These are phyloP conservation scores for Ips nitidus DNA, from an alignment of 1,140 invertebrate genomes.

Conservation along the genomic window DNA sequence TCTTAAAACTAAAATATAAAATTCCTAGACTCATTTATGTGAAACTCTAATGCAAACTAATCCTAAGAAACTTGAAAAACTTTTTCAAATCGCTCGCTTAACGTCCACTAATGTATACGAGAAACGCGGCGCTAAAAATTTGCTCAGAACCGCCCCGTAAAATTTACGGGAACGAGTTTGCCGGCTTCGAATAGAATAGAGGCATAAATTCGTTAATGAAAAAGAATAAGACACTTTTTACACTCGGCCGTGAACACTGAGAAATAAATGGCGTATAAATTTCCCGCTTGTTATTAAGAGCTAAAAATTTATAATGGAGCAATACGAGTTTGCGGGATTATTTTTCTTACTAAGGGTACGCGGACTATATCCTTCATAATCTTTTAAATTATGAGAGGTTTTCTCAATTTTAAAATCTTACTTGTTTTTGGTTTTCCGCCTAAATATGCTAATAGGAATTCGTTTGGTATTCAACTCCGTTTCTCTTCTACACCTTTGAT, in stretches of 20 bases:
- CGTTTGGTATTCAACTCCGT: too few species aligned
- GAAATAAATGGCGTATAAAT: conserved; percentile 34
- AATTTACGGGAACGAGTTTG: neutral
- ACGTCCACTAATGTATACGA: too few species aligned
- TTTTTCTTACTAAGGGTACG: conserved; percentile 7
- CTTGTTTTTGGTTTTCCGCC: too few species aligned
- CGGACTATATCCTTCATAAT: conserved; percentile 7
- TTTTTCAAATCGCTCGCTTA: too few species aligned
- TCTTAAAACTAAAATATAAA: too few species aligned
- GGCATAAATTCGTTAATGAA: neutral
- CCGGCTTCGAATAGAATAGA: neutral
- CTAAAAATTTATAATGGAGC: conserved; percentile 35
- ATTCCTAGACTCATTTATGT: too few species aligned
- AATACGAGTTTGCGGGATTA: conserved; percentile 20
- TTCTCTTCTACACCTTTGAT: too few species aligned
- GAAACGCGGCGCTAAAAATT: too few species aligned
- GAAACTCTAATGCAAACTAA: too few species aligned
- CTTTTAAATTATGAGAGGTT: neutral
- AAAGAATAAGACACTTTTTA: conserved; percentile 20
- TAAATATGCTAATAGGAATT: too few species aligned
- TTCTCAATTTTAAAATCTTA: too few species aligned
- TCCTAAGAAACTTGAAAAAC: too few species aligned
- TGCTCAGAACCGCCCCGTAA: neutral
- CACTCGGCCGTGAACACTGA: conserved; percentile 6
- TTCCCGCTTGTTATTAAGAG: conserved; percentile 27